Conservation (phyloP, 2,888 invertebrate species). For the Drosophila paramelanica region DNA sequence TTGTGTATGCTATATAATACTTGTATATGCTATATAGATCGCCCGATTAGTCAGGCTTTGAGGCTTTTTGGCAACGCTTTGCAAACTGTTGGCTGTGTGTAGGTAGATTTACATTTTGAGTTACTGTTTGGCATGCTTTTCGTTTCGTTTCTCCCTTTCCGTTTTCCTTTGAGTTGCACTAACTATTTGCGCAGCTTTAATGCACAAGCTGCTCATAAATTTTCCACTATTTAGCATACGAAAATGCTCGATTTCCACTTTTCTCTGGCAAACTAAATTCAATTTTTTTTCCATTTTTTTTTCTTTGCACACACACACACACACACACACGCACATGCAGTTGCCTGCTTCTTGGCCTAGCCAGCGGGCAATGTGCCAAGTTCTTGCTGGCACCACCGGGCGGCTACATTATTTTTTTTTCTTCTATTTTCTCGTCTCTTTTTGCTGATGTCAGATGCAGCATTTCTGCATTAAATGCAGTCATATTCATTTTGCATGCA, state of each 20-base stretch:
- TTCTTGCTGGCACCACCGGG: conserved; percentile 21
- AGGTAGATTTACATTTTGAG: conserved; percentile 52
- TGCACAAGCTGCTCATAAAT: conserved; percentile 60
- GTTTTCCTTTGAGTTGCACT: conserved; percentile 25
- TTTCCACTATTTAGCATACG: conserved; percentile 64
- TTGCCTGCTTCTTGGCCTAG: conserved; percentile 34
- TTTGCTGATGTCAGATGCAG: conserved; percentile 39
- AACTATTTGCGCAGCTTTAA: conserved; percentile 44
- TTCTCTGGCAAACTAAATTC: conserved; percentile 44
- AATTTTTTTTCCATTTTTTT: conserved; percentile 22
- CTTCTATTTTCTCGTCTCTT: neutral
- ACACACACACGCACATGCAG: neutral
- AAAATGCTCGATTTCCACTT: conserved; percentile 40
- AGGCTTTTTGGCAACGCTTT: conserved; percentile 44
- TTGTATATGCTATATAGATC: neutral
- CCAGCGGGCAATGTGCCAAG: conserved; percentile 68
- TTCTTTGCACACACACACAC: conserved; percentile 38
- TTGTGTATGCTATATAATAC: neutral
- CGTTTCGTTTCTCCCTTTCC: neutral
- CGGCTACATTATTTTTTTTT: conserved; percentile 12
- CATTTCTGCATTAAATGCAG: conserved; percentile 27
- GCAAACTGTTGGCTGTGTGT: conserved; percentile 47
- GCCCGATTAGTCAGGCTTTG: conserved; percentile 12
- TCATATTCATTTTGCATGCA: conserved; percentile 36
- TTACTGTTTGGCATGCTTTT: conserved; percentile 56